phyloP scores from a whole-genome alignment of 2,888 invertebrate species.

The Cremastobaeus sp. region DNA sequence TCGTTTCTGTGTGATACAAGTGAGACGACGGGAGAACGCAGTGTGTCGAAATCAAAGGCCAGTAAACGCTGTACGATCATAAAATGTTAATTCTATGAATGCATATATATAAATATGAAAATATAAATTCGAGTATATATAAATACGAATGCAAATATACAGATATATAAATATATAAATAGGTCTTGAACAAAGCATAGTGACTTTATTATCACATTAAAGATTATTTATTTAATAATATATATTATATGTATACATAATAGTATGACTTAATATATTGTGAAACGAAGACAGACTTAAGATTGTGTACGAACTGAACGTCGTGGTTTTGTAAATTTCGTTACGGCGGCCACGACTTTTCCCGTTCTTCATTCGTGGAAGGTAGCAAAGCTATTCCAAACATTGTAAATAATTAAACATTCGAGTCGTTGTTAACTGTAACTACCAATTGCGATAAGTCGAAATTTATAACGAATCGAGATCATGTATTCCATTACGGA shows the following conservation, averaged over 20 bases:
- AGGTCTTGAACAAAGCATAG: slow-evolving; percentile 67
- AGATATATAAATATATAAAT: slow-evolving; percentile 71
- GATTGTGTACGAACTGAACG: slow-evolving; percentile 33
- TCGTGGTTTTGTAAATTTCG: slow-evolving; percentile 67
- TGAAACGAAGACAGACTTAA: slow-evolving; percentile 45
- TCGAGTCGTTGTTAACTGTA: slow-evolving; percentile 56
- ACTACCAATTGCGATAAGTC: slow-evolving; percentile 25
- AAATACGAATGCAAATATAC: slow-evolving; percentile 65
- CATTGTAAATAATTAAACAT: slow-evolving; percentile 65
- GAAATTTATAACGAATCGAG: slow-evolving; percentile 32
- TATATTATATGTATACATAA: slow-evolving; percentile 66
- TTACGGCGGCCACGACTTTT: slow-evolving; percentile 11
- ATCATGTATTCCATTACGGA: slow-evolving; percentile 58
- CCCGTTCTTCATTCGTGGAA: slow-evolving; percentile 32
- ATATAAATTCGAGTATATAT: slow-evolving; percentile 67
- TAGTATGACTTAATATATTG: slow-evolving; percentile 63
- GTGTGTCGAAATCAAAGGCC: slow-evolving; percentile 51
- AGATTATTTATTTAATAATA: slow-evolving; percentile 78
- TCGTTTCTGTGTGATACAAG: slow-evolving; percentile 39
- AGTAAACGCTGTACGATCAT: slow-evolving; percentile 53
- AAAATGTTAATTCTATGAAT: slow-evolving; percentile 65
- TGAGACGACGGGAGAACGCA: slow-evolving; percentile 37
- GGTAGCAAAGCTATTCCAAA: slow-evolving; percentile 43
- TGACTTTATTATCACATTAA: slow-evolving; percentile 77
- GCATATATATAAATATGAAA: slow-evolving; percentile 68